Evolutionary conservation across 1,140 invertebrate genomes (phyloP).

Genomic region (Cyphomyrmex costatus): DNA sequence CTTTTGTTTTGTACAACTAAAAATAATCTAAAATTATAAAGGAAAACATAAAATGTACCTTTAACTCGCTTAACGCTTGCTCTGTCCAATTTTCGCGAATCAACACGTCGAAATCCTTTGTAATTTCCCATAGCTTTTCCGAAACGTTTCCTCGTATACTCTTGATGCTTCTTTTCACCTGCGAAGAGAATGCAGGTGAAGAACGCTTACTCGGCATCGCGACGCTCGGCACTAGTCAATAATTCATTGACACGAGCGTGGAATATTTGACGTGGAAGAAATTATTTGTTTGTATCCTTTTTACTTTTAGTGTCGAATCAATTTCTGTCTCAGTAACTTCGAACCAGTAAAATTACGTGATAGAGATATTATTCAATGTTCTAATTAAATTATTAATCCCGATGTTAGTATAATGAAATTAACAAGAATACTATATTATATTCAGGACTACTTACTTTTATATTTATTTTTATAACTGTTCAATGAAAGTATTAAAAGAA

Average conservation of each 20-base stretch:
- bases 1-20: background rate
- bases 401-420: background rate
- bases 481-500: background rate
- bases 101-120: conserved; percentile 89
- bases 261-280: conserved; percentile 32
- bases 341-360: background rate
- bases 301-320: background rate
- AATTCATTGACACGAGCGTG: conserved; percentile 42
- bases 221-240: conserved; percentile 10
- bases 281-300: conserved; percentile 42
- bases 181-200: conserved; percentile 66
- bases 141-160: conserved; percentile 92
- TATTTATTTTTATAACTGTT: background rate
- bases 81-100: conserved; percentile 92
- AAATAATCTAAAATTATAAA: background rate
- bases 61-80: conserved; percentile 88
- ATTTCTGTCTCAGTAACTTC: conserved; percentile 6
- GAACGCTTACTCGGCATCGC: conserved; percentile 11
- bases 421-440: background rate
- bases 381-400: background rate
- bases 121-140: conserved; percentile 93
- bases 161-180: conserved; percentile 94
- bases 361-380: background rate
- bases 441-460: background rate
- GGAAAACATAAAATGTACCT: conserved; percentile 80